Evolutionary conservation across 2,888 invertebrate species (phyloP), one percentile per base, ranked within the genome.

Genomic region (Megalurothrips usitatus): DNA sequence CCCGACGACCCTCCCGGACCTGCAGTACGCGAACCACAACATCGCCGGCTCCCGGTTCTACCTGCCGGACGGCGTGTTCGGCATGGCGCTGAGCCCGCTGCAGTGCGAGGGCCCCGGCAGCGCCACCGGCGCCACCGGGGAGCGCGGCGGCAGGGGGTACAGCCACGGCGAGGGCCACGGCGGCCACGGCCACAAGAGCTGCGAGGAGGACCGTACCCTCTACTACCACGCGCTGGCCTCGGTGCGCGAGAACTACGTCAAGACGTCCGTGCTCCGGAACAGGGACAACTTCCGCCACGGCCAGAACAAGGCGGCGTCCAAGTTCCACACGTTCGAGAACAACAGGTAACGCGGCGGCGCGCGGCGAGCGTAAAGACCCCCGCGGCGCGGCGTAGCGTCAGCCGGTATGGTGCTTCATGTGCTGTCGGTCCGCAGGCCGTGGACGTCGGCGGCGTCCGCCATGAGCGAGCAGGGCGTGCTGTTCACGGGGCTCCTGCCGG

Each of bases 221-320:
- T 87, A 87, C 84, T 87, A 87, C 85, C 87, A 87, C 84, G 86
- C 87, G 49, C 83, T 87, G 83, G 86, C 87, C 79, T 85, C 86
- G 34, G 82, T 87, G 81, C 86, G 85, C 83, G 82, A 83, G 49
- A 86, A 86, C 83, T 83, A 85, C 82, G 84, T 82, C 81, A 82
- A 78, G 52, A 86, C 86, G 81, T 87, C 87, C 14, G 80, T 84
- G 52, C 83, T 87, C 81, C 87, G 84, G 84, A 86, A 82, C 87
- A 87, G 81, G 85, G 85, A 82, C 83, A 84, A 80, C 86, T 86
- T 81, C 86, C 87, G 47, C 23, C 68, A 23, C 68, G 68, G 68
- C 68, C 68, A 23, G 23, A 68, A 68, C 68, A 68, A 23, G 68
- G 68, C 23, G 23, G n/a, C n/a, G 68, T 68, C 68, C n/a, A 11